Percentiles rank a stretch among this genome's conserved stretches.
Conservation (phyloP, 1,140 invertebrate species). For the Rhagoletis zephyria region DNA sequence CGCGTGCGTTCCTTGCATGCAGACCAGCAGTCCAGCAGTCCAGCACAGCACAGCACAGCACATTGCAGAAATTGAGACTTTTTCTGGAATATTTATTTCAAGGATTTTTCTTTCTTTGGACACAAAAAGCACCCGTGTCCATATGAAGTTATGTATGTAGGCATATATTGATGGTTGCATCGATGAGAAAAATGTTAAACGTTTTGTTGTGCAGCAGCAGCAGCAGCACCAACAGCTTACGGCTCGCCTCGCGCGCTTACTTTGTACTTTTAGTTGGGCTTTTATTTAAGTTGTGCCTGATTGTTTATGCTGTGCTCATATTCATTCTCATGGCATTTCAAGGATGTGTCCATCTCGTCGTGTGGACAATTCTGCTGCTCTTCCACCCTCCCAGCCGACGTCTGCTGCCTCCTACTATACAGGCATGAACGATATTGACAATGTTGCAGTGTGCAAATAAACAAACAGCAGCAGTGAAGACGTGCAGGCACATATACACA, state of each 20-base stretch:
- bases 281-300: constrained; percentile 35
- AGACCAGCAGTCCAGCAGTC: too few relatives aligned
- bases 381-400: neutral
- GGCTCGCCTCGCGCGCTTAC: neutral
- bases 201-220: neutral
- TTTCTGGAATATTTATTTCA: constrained; percentile 48
- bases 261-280: constrained; percentile 1
- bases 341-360: constrained; percentile 21
- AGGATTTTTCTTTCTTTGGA: constrained; percentile 19
- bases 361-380: constrained; percentile 29
- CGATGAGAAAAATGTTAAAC: constrained; percentile 42
- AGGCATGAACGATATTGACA: neutral
- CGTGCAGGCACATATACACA: neutral
- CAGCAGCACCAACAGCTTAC: neutral
- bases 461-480: neutral
- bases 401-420: neutral
- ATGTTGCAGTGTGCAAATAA: neutral
- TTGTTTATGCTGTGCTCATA: constrained; percentile 46
- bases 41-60: neutral
- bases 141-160: constrained; percentile 10
- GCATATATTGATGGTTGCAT: constrained; percentile 38
- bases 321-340: constrained; percentile 50
- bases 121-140: constrained; percentile 15
- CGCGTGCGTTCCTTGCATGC: constrained; percentile 20
- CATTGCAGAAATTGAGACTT: constrained; percentile 24